Evolutionary conservation across 2,888 invertebrate species (phyloP).

Genomic region (Brachypterus glaber): DNA sequence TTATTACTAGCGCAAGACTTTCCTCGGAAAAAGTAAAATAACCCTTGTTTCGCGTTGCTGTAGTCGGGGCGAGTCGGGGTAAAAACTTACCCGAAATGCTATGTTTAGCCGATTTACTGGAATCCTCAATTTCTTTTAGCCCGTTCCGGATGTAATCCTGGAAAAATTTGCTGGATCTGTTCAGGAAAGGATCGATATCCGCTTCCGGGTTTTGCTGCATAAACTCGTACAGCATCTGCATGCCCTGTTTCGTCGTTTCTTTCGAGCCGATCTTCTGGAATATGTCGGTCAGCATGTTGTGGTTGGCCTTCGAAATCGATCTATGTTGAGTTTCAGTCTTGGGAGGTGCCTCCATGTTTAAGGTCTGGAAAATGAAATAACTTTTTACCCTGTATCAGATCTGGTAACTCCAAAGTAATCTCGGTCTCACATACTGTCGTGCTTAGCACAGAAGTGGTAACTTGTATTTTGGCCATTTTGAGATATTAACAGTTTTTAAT

Average conservation of each 20-base stretch:
- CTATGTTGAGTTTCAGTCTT: constrained; percentile 34
- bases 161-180: constrained; percentile 75
- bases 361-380: neutral
- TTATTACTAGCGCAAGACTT: too few species aligned
- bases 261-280: constrained; percentile 85
- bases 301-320: constrained; percentile 64
- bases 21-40: too few species aligned
- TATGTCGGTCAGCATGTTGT: constrained; percentile 79
- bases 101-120: constrained; percentile 27
- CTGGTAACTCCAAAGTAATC: too few species aligned
- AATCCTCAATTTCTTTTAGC: constrained; percentile 49
- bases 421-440: too few species aligned
- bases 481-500: too few species aligned
- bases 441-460: too few species aligned
- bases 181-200: constrained; percentile 75
- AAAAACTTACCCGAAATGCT: constrained; percentile 21
- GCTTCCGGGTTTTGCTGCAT: constrained; percentile 73
- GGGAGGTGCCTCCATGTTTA: neutral
- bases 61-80: too few species aligned
- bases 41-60: too few species aligned
- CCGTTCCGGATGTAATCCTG: constrained; percentile 78
- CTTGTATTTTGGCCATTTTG: too few species aligned
- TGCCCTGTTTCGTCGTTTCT: constrained; percentile 74
- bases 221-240: constrained; percentile 71
- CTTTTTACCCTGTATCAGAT: neutral